These are phyloP conservation scores for Drosophila burlai DNA, from an alignment of 1,140 invertebrate genomes.

Conservation along the genomic window DNA sequence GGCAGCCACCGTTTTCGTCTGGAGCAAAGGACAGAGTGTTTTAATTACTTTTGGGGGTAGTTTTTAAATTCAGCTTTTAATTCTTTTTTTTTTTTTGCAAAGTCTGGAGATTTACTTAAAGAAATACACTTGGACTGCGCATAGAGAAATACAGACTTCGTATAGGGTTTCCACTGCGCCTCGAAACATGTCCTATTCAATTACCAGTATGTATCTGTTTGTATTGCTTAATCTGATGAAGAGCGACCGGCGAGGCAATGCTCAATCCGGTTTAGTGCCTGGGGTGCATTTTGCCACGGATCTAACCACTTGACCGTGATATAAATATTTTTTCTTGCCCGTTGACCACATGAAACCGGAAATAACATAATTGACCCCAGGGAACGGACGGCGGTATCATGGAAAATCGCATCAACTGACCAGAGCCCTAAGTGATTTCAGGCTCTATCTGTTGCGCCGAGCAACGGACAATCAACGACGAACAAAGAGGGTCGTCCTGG, in stretches of 20 bases:
- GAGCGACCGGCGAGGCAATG: constrained; percentile 25
- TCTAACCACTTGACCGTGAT: constrained; percentile 69
- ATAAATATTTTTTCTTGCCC: constrained; percentile 43
- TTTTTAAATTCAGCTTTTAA: constrained; percentile 49
- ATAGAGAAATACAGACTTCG: constrained; percentile 3
- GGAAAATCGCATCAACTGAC: constrained; percentile 80
- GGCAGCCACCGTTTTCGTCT: constrained; percentile 34
- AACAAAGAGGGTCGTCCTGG: constrained; percentile 50
- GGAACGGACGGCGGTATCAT: constrained; percentile 64
- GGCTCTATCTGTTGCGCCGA: constrained; percentile 67
- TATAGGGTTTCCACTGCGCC: background rate
- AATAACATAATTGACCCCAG: constrained; percentile 78
- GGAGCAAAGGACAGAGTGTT: constrained; percentile 55
- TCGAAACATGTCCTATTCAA: constrained; percentile 43
- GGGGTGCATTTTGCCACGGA: constrained; percentile 54
- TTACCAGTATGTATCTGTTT: constrained; percentile 45
- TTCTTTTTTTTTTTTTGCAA: constrained; percentile 7
- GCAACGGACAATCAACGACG: constrained; percentile 35
- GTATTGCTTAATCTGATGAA: constrained; percentile 24
- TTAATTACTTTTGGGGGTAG: constrained; percentile 83
- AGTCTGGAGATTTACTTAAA: constrained; percentile 50
- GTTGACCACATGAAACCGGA: constrained; percentile 74
- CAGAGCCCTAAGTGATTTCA: constrained; percentile 72
- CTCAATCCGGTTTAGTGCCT: constrained; percentile 43
- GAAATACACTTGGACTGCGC: constrained; percentile 10